phyloP scores from a whole-genome alignment of 2,888 invertebrate species.

The Prenolepis imparis region DNA sequence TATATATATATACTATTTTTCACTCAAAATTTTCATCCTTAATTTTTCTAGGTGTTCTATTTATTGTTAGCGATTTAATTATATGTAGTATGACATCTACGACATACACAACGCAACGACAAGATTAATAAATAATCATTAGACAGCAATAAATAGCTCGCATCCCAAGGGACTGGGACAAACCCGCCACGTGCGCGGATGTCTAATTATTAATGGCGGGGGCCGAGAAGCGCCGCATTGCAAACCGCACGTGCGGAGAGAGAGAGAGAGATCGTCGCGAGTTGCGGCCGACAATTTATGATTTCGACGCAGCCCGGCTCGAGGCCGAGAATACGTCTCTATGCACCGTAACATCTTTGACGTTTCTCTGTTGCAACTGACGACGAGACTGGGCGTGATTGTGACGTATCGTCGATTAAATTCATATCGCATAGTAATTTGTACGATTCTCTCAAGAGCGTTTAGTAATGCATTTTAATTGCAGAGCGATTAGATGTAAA shows the following conservation, averaged over 20 bases:
- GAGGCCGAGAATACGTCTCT: slow-evolving; percentile 29
- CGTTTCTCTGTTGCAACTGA: neutral
- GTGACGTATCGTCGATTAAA: neutral
- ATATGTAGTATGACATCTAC: neutral
- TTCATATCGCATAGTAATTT: slow-evolving; percentile 2
- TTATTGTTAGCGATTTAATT: neutral
- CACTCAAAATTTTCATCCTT: neutral
- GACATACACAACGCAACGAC: slow-evolving; percentile 57
- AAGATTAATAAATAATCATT: slow-evolving; percentile 85
- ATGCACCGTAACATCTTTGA: slow-evolving; percentile 14
- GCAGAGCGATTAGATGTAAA: neutral
- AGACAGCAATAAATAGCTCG: slow-evolving; percentile 83
- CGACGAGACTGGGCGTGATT: neutral
- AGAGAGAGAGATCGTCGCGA: slow-evolving; percentile 66
- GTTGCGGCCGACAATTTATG: slow-evolving; percentile 72
- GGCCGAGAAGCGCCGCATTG: slow-evolving; percentile 48
- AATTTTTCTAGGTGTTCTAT: no score
- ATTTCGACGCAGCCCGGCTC: slow-evolving; percentile 60
- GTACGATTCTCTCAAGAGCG: neutral
- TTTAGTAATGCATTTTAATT: neutral
- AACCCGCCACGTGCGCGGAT: slow-evolving; percentile 62
- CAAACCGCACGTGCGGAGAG: slow-evolving; percentile 79
- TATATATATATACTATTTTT: neutral
- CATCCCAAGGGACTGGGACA: slow-evolving; percentile 64
- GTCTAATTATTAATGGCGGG: slow-evolving; percentile 80